Base-by-base conservation (phyloP, 2,113 vertebrate species). In the Polyodon spathula region DNA sequence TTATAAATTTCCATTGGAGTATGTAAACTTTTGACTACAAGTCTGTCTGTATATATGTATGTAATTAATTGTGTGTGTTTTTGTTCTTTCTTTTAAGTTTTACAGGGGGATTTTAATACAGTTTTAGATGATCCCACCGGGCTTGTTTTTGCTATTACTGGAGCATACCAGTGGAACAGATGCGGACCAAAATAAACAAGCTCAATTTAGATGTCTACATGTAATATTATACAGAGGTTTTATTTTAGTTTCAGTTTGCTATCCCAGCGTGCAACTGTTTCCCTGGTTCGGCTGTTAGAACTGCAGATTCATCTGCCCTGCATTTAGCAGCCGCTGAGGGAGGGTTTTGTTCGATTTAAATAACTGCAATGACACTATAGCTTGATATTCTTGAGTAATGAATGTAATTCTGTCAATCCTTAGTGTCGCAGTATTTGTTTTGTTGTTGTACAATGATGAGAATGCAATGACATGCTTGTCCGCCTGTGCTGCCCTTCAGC, bases 191-290 rank as follows among this genome's bases (percentile, higher is more conserved):
- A 86, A 77, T 82, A 85, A 74, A 63, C 68, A 37, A 60, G 72
- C 72, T 86, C 84, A 79, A 87, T 90, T 82, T 83, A 80, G 76
- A 72, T 71, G 57, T 71, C 59, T 68, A 54, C 82, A 79, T 90
- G 85, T 86, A 90, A 88, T 78, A 63, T 73, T 88, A 88, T 80
- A 81, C 84, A 78, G 74, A 54, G 71, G 74, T 82, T 82, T 84
- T 82, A 85, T 86, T 81, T 82, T 79, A 77, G 72, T 76, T 77
- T 77, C 63, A 65, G 66, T 71, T 73, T 80, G 71, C 66, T 73
- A 63, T 80, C 62, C 62, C 68, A 77, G 40, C 77, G 75, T 59
- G 14, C 69, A 62, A 68, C 52, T 64, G 74, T 71, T 68, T 60
- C 64, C 57, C 65, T 71, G 69, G 69, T 65, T 68, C 87, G 76